Evolutionary conservation across 2,113 vertebrate species (phyloP).

Genomic region (Recurvirostra avosetta): DNA sequence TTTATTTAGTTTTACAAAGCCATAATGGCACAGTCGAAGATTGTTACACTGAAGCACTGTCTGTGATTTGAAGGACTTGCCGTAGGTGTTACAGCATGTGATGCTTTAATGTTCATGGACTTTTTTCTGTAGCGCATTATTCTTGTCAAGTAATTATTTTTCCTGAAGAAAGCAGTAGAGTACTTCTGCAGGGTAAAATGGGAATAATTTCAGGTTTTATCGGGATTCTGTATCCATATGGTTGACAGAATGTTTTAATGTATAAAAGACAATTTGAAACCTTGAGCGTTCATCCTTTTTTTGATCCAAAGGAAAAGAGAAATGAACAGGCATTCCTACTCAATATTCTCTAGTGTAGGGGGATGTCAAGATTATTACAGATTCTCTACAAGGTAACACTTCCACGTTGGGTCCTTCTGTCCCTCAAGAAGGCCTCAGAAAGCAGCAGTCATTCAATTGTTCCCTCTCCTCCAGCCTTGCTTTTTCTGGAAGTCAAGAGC

Average conservation of each 20-base stretch:
- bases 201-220: not conserved
- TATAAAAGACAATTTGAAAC: not conserved
- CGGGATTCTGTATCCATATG: not conserved
- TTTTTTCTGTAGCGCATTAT: not conserved
- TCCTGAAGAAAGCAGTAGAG: not conserved
- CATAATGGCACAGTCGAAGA: not conserved
- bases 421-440: not conserved
- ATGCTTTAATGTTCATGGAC: not conserved
- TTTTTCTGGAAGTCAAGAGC: not conserved
- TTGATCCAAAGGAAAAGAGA: not conserved
- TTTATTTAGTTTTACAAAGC: not conserved
- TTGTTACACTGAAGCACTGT: not conserved
- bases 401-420: not conserved
- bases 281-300: not conserved
- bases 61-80: not conserved
- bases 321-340: not conserved
- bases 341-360: not conserved
- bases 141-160: constrained; percentile 20
- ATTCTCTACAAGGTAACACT: not conserved
- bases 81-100: not conserved
- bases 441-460: not conserved
- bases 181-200: not conserved
- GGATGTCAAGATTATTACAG: not conserved
- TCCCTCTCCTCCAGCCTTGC: not conserved
- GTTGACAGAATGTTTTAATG: not conserved